Base-by-base conservation (phyloP, 2,888 invertebrate genomes). In the Mesochorus sp. region DNA sequence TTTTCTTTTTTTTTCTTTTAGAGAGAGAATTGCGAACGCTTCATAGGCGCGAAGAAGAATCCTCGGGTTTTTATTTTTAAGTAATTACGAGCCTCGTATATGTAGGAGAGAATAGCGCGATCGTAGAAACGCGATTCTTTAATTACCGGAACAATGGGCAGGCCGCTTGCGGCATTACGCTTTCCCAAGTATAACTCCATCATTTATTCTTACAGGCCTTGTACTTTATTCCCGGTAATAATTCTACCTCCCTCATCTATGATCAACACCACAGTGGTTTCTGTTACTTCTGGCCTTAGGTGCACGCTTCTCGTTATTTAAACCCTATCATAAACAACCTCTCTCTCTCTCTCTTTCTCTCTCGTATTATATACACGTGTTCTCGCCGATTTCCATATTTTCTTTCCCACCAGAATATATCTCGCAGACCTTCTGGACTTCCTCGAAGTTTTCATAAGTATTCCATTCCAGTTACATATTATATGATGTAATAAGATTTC, bases 111-210 rank as follows among this genome's bases (percentile, higher is more conserved):
- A 34, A 57, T 14, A 44, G 34, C 21, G 19, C 39, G 42, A 21
- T 44, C 64, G 79, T 72, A 75, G 72, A 75, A 79, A 55, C 68
- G 76, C 71, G 62, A 80, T 71, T 61, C 66, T 79, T 82, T 81
- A 85, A 86, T 86, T 86, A 84, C 74, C 80, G 68, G 76, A 82
- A 85, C 86, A 86, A 86, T 85, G 79, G 82, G 80, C n/a, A n/a
- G n/a, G 31, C 21, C 51, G 19, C 39, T 59, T 21, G 71, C 39
- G 71, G 51, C 28, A 39, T 37, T 17, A 12, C 80, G 77, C 80
- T 82, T 81, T 80, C 75, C 80, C 74, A 79, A n/a, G n/a, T n/a
- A 71, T 81, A 80, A 81, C 80, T 76, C 34, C 47, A 51, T 21
- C 26, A 57, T 53, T 53, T 55, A 81, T 81, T 79, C 70, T 78